These are phyloP conservation scores for Orius insidiosus DNA, from an alignment of 1,140 invertebrate genomes.

Conservation along the genomic window DNA sequence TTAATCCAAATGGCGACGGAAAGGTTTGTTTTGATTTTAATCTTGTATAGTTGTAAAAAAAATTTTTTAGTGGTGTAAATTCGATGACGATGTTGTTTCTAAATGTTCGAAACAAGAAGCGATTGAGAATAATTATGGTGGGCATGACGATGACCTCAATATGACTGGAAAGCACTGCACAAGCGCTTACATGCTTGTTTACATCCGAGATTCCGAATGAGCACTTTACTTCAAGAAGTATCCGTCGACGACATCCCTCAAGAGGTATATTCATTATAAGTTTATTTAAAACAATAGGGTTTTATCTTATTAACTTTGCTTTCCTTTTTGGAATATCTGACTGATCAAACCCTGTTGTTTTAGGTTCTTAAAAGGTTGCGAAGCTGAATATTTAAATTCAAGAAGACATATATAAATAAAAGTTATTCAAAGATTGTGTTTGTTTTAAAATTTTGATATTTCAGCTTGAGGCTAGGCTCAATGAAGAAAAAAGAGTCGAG, in stretches of 20 bases:
- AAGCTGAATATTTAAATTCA: background rate
- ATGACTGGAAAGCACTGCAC: slow-evolving; percentile 90
- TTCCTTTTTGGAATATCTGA: background rate
- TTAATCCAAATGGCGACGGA: slow-evolving; percentile 88
- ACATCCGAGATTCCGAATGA: slow-evolving; percentile 77
- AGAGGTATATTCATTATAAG: slow-evolving; percentile 31
- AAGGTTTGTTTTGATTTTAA: too few species aligned
- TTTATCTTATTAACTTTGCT: background rate
- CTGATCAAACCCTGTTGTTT: slow-evolving; percentile 8
- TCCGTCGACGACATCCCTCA: slow-evolving; percentile 86
- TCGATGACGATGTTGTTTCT: slow-evolving; percentile 99
- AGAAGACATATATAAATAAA: background rate
- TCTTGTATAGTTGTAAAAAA: too few species aligned
- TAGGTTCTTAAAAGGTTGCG: slow-evolving; percentile 1
- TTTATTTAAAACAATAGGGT: slow-evolving; percentile 6
- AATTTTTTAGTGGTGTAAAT: slow-evolving; percentile 99
- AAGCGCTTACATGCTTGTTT: slow-evolving; percentile 99
- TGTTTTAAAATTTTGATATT: slow-evolving; percentile 29
- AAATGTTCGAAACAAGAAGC: slow-evolving; percentile 90
- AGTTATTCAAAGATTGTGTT: slow-evolving; percentile 7
- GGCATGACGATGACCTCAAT: slow-evolving; percentile 83
- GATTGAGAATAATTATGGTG: slow-evolving; percentile 95
- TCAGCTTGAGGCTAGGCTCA: slow-evolving; percentile 68
- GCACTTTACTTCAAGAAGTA: slow-evolving; percentile 64
- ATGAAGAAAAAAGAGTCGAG: slow-evolving; percentile 90